Percentiles rank a stretch among this genome's conserved stretches.
Evolutionary conservation across 2,113 vertebrate species (phyloP).

Genomic region (Silurus glanis): DNA sequence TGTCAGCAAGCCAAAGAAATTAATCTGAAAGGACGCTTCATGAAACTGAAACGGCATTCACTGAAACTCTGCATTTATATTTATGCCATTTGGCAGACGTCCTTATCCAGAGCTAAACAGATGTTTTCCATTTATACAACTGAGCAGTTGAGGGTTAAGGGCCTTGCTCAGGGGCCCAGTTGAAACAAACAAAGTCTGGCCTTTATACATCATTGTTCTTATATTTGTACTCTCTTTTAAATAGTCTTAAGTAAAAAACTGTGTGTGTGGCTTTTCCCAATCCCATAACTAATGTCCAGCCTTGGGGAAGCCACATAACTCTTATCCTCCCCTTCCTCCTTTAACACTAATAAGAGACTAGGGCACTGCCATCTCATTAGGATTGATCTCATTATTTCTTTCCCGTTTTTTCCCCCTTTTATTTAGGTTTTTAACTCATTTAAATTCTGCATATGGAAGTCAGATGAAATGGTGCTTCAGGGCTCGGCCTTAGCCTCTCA

Average conservation of each 20-base stretch:
- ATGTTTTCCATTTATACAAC: too few relatives aligned
- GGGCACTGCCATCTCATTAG: constrained; percentile 60
- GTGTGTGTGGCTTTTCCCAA: neutral
- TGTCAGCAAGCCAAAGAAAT: neutral
- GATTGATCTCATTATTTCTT: constrained; percentile 70
- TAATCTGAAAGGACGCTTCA: neutral
- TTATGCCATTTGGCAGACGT: too few relatives aligned
- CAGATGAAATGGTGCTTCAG: constrained; percentile 59
- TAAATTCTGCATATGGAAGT: constrained; percentile 56
- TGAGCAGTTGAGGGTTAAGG: too few relatives aligned
- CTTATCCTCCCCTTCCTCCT: constrained; percentile 22
- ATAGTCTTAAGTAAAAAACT: neutral
- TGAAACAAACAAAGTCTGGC: too few relatives aligned
- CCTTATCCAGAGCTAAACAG: too few relatives aligned
- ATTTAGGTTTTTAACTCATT: constrained; percentile 52
- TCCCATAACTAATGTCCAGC: neutral
- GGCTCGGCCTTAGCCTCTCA: constrained; percentile 50
- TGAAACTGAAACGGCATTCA: neutral
- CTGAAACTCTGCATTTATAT: neutral
- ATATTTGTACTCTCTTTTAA: neutral
- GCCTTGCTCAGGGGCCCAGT: too few relatives aligned
- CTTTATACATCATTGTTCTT: neutral
- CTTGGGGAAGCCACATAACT: neutral
- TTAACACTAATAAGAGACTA: constrained; percentile 27
- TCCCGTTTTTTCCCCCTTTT: constrained; percentile 27